phyloP scores from a whole-genome alignment of 2,113 vertebrate species.

The Trogon surrucura region DNA sequence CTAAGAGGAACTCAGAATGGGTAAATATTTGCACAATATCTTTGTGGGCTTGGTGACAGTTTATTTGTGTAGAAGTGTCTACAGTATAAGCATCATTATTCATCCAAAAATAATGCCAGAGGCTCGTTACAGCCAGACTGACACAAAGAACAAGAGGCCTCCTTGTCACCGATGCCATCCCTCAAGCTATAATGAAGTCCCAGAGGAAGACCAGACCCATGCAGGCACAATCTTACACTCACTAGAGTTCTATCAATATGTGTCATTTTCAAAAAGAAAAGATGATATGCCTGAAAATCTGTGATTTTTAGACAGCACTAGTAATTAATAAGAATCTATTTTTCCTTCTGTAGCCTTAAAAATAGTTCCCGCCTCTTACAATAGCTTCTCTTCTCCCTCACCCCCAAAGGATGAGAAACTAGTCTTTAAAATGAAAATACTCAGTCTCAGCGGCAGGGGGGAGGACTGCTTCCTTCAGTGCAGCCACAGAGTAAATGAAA shows the following conservation, averaged over 20 bases:
- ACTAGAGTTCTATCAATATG: background rate
- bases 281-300: background rate
- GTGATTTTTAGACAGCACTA: background rate
- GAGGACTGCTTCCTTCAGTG: background rate
- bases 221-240: background rate
- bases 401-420: background rate
- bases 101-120: background rate
- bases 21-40: background rate
- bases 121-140: background rate
- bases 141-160: background rate
- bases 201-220: conserved; percentile 21
- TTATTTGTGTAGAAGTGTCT: background rate
- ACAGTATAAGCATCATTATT: background rate
- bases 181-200: conserved; percentile 32
- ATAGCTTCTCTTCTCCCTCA: background rate
- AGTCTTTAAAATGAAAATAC: background rate
- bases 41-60: background rate
- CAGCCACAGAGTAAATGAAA: fast-evolving
- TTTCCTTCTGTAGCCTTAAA: background rate
- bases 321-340: background rate
- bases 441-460: background rate
- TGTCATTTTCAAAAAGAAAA: background rate
- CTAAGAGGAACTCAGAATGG: background rate
- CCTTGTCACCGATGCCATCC: background rate
- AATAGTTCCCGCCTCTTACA: background rate